Evolutionary conservation across 2,888 invertebrate genomes (phyloP).

Genomic region (Ormia ochracea): DNA sequence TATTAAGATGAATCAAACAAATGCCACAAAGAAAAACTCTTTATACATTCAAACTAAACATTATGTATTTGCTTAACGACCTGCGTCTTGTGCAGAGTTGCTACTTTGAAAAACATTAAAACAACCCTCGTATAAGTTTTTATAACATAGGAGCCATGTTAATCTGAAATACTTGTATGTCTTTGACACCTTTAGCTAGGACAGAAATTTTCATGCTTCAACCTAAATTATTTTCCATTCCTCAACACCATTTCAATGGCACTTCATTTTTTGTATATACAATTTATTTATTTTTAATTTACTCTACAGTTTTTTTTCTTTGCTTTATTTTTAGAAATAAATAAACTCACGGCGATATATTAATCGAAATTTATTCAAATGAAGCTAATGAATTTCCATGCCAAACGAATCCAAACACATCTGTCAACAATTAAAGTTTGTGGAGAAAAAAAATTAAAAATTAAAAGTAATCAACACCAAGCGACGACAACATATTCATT

Average conservation of each 20-base stretch:
- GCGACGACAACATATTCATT: constrained; percentile 53
- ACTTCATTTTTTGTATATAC: constrained; percentile 29
- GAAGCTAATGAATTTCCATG: constrained; percentile 47
- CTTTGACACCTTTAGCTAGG: not conserved
- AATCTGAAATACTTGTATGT: not conserved
- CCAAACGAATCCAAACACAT: constrained; percentile 42
- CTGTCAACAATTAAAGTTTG: constrained; percentile 56
- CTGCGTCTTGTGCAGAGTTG: not conserved
- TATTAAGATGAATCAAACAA: too few species aligned
- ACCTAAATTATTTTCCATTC: constrained; percentile 2
- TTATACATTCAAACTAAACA: too few species aligned
- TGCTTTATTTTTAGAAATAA: constrained; percentile 37
- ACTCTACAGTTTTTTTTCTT: constrained; percentile 15
- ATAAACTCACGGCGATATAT: not conserved
- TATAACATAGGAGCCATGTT: not conserved
- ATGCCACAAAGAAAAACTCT: too few species aligned
- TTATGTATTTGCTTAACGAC: too few species aligned
- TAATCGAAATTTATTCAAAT: constrained; percentile 41
- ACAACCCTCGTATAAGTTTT: not conserved
- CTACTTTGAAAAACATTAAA: not conserved
- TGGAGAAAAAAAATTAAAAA: constrained; percentile 50
- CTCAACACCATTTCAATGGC: constrained; percentile 27
- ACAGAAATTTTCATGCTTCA: not conserved
- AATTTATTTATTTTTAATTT: constrained; percentile 18
- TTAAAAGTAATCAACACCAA: constrained; percentile 67